Evolutionary conservation across 2,113 vertebrate genomes (phyloP).

Genomic region (Nycticebus coucang): DNA sequence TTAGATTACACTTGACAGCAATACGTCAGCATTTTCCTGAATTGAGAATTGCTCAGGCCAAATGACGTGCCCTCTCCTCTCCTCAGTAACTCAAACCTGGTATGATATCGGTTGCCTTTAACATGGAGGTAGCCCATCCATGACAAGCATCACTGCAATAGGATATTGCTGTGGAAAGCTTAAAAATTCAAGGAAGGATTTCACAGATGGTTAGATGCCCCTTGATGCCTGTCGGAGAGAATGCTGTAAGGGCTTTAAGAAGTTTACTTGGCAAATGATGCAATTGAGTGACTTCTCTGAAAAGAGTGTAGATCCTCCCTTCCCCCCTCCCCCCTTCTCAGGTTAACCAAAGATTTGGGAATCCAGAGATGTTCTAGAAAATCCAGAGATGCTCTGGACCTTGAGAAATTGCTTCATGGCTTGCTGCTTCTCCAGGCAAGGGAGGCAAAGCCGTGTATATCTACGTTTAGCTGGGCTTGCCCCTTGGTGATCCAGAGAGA

Average conservation of each 20-base stretch:
- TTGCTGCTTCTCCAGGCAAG: neutral
- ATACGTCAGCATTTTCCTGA: neutral
- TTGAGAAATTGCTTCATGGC: neutral
- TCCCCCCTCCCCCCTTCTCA: neutral
- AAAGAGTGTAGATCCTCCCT: neutral
- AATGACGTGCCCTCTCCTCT: neutral
- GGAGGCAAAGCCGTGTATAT: neutral
- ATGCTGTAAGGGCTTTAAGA: neutral
- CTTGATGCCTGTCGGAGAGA: neutral
- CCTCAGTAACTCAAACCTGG: neutral
- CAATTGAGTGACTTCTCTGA: neutral
- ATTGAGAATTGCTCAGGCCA: slow-evolving; percentile 4
- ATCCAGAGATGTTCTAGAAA: neutral
- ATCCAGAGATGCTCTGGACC: neutral
- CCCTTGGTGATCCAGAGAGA: neutral
- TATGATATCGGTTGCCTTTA: neutral
- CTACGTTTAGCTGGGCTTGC: neutral
- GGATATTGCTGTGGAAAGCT: neutral
- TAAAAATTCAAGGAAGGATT: neutral
- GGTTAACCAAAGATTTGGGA: neutral
- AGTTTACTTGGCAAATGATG: neutral
- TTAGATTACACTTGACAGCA: slow-evolving; percentile 29
- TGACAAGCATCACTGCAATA: neutral
- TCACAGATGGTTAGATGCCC: neutral
- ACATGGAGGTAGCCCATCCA: neutral